Conservation (phyloP, 2,797 vertebrate species). For the Acanthopagrus latus region DNA sequence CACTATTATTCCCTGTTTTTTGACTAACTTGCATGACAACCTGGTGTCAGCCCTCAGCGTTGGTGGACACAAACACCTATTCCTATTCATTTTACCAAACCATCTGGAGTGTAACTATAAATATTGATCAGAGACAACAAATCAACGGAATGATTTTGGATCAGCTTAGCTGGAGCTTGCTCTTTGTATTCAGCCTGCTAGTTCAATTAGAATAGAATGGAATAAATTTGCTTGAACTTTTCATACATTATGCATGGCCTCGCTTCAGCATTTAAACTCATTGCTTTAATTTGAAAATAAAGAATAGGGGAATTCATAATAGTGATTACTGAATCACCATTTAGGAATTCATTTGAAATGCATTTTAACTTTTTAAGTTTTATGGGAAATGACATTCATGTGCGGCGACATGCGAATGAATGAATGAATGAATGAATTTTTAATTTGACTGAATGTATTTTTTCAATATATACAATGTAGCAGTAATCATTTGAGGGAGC, state of each 20-base stretch:
- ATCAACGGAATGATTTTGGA: constrained; percentile 71
- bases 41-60: neutral
- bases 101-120: constrained; percentile 66
- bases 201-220: constrained; percentile 73
- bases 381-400: neutral
- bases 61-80: constrained; percentile 11
- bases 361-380: constrained; percentile 14
- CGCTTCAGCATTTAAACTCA: constrained; percentile 54
- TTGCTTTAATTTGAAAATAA: constrained; percentile 67
- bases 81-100: constrained; percentile 44
- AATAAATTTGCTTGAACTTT: constrained; percentile 75
- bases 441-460: neutral
- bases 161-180: constrained; percentile 60
- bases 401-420: neutral
- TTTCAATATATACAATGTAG: neutral
- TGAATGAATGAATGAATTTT: constrained; percentile 1
- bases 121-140: constrained; percentile 68
- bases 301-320: constrained; percentile 27
- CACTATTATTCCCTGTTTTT: constrained; percentile 3
- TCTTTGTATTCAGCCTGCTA: constrained; percentile 67
- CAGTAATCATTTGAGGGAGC: constrained; percentile 5
- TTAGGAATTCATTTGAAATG: constrained; percentile 30
- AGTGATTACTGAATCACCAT: constrained; percentile 52
- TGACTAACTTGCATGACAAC: constrained; percentile 12
- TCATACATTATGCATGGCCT: constrained; percentile 73